These are phyloP conservation scores for Globia sparganii DNA, from an alignment of 2,888 invertebrate genomes.

Conservation along the genomic window DNA sequence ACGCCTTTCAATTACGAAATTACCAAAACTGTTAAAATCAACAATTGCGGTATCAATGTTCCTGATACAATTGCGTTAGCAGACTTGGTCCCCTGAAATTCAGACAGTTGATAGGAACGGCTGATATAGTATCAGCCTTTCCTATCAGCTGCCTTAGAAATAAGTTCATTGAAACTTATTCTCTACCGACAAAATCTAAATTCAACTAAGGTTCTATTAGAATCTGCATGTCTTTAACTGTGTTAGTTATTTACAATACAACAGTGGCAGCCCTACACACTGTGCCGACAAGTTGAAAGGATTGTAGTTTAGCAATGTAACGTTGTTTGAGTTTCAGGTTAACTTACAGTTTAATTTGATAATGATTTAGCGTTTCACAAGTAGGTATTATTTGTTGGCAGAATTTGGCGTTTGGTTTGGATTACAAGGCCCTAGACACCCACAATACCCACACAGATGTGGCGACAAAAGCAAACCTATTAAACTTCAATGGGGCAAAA, in stretches of 20 bases:
- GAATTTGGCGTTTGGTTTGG: background rate
- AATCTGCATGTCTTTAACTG: background rate
- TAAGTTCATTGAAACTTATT: background rate
- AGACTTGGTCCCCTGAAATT: background rate
- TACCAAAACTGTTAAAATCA: background rate
- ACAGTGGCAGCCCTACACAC: slow-evolving; percentile 41
- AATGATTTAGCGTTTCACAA: slow-evolving; percentile 27
- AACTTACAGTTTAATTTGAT: slow-evolving; percentile 37
- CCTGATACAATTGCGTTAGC: background rate
- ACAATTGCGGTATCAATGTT: background rate
- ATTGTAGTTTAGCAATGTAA: slow-evolving; percentile 42
- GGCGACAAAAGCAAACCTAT: background rate
- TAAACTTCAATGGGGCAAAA: background rate
- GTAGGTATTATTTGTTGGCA: background rate
- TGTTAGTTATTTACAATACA: background rate
- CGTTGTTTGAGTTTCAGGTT: slow-evolving; percentile 54
- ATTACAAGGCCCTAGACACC: background rate
- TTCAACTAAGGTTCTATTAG: background rate
- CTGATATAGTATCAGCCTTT: too few species aligned
- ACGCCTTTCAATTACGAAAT: background rate
- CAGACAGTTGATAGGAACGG: background rate
- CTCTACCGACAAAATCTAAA: background rate
- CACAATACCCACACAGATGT: background rate
- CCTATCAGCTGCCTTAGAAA: background rate
- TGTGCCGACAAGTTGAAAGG: slow-evolving; percentile 44